Evolutionary conservation across 2,113 vertebrate genomes (phyloP), one percentile per base, ranked within the genome.

Genomic region (Sander vitreus): DNA sequence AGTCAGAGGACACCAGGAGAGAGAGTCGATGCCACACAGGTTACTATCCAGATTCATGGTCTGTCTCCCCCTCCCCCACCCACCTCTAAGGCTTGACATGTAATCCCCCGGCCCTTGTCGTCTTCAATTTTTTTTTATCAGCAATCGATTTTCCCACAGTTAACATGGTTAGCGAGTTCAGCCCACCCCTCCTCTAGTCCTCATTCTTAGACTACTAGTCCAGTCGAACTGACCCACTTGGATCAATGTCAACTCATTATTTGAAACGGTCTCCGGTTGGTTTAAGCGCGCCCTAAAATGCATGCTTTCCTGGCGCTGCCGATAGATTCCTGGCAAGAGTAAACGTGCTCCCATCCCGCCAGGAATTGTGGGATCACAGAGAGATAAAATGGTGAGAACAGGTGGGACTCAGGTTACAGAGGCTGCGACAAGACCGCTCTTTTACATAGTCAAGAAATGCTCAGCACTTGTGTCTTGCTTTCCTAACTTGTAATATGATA

Each of bases 251-350:
- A 59, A 4, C 7, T 58, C 73, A 72, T 85, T 84, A 83, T 48
- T 76, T 27, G 11, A 70, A 75, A 66, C 8, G 0, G 4, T 69
- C 68, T 70, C 36, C 2, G 23, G 55, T 55, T 63, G n/a, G 36
- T 83, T 47, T 10, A 23, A 39, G 63, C 54, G 76, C 18, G 5
- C 13, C 66, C 54, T 36, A 45, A 84, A 86, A 87, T 63, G 60
- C 51, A 51, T 53, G 3, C 55, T 71, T 73, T 66, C 53, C 67
- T 39, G 45, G 78, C 21, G 0, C 57, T 4, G 68, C 66, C 65
- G 86, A 89, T 85, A 88, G 84, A 84, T 82, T 88, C 80, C 78
- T 93, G 89, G 91, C 87, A 75, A 10, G 62, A 65, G 50, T 58
- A 33, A 21, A 67, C 3, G 1, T 21, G 25, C n/a, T 57, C 54